Base-by-base conservation (phyloP, 2,888 invertebrate genomes). In the Dorcus hopei region DNA sequence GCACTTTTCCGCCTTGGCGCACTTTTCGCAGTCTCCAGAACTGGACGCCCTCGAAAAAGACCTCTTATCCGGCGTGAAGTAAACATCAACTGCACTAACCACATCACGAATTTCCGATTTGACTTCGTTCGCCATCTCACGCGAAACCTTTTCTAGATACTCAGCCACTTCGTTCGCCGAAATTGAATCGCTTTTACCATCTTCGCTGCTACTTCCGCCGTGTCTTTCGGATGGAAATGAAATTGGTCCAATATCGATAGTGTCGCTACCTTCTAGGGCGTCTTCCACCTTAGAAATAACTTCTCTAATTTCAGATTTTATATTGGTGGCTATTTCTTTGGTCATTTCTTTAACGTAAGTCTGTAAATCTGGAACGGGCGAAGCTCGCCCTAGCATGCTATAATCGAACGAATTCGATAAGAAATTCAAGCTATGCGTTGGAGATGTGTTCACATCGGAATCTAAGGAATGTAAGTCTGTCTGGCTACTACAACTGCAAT, bases 201-300 rank as follows among this genome's bases (percentile, higher is more conserved):
- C 85, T 79, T 85, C 85, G 77, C 83, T 84, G 66, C 84, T 84
- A 41, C 70, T 71, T 6, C 26, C 26, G 40, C 77, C 77, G 48
- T 76, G 72, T 53, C 75, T 70, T 53, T 76, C 76, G 49, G 68
- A 75, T n/a, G 65, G 63, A 39, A 65, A 65, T n/a, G 62, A 54
- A 38, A 71, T 66, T 43, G 67, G 62, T 43, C 74, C 74, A 23
- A 82, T 80, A 66, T 87, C 87, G 5, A 83, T 72, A 0, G 80
- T 79, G 70, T 87, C 88, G 0, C 86, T 85, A 72, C 87, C 88
- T 61, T 89, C 89, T 38, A 90, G 77, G 49, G 89, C 90, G 72
- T 90, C 90, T 66, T 91, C 90, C 0, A 91, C 91, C 76, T 85
- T 87, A 2, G 87, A 89, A 66, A 91, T 91, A 0, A 91, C 90